Evolutionary conservation across 2,113 vertebrate genomes (phyloP).

Genomic region (Polypterus senegalus): DNA sequence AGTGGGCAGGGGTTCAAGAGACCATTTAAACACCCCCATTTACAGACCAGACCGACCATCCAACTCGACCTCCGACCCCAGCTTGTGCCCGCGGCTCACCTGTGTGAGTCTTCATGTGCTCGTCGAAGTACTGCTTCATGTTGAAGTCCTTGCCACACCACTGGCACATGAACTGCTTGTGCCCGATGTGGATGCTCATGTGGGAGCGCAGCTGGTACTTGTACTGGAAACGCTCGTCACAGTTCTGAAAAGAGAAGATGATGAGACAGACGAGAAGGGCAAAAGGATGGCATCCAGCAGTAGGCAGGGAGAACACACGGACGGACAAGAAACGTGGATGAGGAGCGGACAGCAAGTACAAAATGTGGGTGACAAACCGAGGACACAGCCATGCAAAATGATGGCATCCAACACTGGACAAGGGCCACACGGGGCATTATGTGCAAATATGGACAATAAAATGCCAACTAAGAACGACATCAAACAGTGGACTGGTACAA

Average conservation of each 20-base stretch:
- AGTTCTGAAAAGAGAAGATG: constrained; percentile 55
- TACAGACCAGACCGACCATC: background rate
- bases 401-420: no score
- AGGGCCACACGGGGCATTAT: no score
- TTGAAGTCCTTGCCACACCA: constrained; percentile 98
- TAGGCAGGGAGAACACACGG: background rate
- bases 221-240: constrained; percentile 86
- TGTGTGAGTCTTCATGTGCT: constrained; percentile 97
- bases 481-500: no score
- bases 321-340: no score
- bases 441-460: no score
- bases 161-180: constrained; percentile 98
- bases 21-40: background rate
- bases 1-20: background rate
- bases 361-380: no score
- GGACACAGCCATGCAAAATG: no score
- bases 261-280: background rate
- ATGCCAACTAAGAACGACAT: no score
- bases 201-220: constrained; percentile 95
- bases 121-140: constrained; percentile 98
- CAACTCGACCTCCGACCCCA: background rate
- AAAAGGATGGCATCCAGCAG: background rate
- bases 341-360: no score
- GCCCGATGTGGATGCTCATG: constrained; percentile 96
- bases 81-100: constrained; percentile 49